A percentile compares a stretch with the other conserved stretches of the same genome.
Conservation (phyloP, 2,113 vertebrate species). For the Toxostoma redivivum region DNA sequence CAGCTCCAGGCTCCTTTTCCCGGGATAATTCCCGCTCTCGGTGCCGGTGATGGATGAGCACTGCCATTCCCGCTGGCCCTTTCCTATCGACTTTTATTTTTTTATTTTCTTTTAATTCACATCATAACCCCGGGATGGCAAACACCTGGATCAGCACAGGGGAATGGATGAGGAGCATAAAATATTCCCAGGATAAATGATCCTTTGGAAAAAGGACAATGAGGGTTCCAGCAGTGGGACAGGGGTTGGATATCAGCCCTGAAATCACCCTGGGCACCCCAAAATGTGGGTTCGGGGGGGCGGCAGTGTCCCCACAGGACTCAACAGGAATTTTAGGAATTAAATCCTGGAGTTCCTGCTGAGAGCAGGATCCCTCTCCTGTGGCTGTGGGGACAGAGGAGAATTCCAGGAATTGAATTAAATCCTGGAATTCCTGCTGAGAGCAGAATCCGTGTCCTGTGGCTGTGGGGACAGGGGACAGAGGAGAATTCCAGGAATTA, state of each 20-base stretch:
- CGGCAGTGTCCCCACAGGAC: rapidly evolving
- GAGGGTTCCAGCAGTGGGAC: rapidly evolving
- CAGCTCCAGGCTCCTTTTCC: rapidly evolving
- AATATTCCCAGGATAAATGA: neutral
- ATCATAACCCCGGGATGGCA: neutral
- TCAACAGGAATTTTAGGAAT: too few species aligned
- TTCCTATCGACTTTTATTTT: neutral
- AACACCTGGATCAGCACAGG: rapidly evolving
- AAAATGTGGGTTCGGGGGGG: rapidly evolving
- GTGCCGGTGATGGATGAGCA: neutral
- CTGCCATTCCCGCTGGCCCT: neutral
- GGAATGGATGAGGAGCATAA: rapidly evolving
- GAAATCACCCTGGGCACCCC: neutral
- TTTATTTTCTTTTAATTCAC: neutral
- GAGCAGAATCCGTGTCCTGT: too few species aligned
- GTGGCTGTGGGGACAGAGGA: too few species aligned
- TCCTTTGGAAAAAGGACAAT: rapidly evolving
- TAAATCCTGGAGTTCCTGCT: too few species aligned
- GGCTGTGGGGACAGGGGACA: too few species aligned
- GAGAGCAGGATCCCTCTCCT: too few species aligned
- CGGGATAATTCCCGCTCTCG: neutral
- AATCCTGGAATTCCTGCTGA: too few species aligned
- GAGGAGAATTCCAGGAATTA: too few species aligned
- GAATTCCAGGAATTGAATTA: too few species aligned
- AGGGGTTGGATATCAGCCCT: neutral